These are phyloP conservation scores for Listronotus oregonensis DNA, from an alignment of 1,140 invertebrate species.

Conservation along the genomic window DNA sequence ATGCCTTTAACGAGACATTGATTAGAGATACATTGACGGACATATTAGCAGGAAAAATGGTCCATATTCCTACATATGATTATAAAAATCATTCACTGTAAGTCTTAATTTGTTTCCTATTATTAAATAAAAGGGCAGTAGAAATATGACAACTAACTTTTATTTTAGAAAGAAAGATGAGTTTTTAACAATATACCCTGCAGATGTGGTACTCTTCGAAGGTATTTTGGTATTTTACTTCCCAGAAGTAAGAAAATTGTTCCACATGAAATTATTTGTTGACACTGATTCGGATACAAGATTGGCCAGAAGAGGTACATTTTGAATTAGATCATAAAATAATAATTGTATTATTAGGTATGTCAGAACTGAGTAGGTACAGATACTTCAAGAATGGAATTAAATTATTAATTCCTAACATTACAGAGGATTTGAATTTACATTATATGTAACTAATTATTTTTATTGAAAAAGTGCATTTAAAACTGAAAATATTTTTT, in stretches of 20 bases:
- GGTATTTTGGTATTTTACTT: slow-evolving; percentile 98
- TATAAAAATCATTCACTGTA: slow-evolving; percentile 85
- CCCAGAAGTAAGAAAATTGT: slow-evolving; percentile 89
- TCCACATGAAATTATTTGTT: slow-evolving; percentile 99
- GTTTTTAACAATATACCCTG: slow-evolving; percentile 87
- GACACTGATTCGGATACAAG: slow-evolving; percentile 98
- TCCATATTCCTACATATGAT: slow-evolving; percentile 89
- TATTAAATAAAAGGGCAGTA: neutral
- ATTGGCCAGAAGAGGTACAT: slow-evolving; percentile 86
- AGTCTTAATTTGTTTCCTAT: slow-evolving; percentile 46
- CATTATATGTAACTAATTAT: too few relatives aligned
- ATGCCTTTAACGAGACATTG: slow-evolving; percentile 87
- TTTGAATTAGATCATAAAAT: neutral
- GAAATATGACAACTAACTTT: too few relatives aligned
- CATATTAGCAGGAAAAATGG: slow-evolving; percentile 81
- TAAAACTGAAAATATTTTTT: too few relatives aligned
- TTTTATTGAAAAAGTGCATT: too few relatives aligned
- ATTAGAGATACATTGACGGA: slow-evolving; percentile 79
- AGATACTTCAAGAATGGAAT: neutral
- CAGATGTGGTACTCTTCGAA: slow-evolving; percentile 97
- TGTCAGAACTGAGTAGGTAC: too few relatives aligned
- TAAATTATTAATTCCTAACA: slow-evolving; percentile 4
- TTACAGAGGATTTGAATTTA: neutral
- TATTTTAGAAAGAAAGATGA: slow-evolving; percentile 69
- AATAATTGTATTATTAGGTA: too few relatives aligned